Conservation (phyloP, 2,113 vertebrate genomes). For the Colistium nudipinnis region DNA sequence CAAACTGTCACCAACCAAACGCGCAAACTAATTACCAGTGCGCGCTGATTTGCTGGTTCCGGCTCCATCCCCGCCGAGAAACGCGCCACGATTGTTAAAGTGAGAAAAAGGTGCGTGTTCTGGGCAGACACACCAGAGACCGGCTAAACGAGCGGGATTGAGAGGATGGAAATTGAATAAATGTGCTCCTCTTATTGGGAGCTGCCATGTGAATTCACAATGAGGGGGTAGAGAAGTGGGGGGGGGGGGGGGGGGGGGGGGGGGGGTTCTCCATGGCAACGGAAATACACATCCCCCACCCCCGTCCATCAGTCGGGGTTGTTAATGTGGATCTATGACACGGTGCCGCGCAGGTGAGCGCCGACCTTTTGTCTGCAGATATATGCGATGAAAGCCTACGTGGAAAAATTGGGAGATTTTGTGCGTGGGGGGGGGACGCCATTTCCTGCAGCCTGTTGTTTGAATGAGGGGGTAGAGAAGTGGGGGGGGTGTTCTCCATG, state of each 20-base stretch:
- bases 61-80: slow-evolving; percentile 52
- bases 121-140: slow-evolving; percentile 58
- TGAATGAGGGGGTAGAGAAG: too few relatives aligned
- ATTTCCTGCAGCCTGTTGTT: slow-evolving; percentile 17
- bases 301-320: slow-evolving; percentile 43
- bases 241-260: too few relatives aligned
- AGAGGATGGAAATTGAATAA: slow-evolving; percentile 76
- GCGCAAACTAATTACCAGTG: slow-evolving; percentile 72
- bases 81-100: slow-evolving; percentile 66
- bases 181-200: slow-evolving; percentile 57
- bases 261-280: slow-evolving; percentile 45
- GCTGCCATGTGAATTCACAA: slow-evolving; percentile 65
- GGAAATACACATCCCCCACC: slow-evolving; percentile 40
- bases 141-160: slow-evolving; percentile 61
- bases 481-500: slow-evolving; percentile 41
- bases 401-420: slow-evolving; percentile 29
- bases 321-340: slow-evolving; percentile 62
- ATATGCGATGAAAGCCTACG: slow-evolving; percentile 36
- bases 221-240: too few relatives aligned
- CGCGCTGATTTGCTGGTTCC: slow-evolving; percentile 76
- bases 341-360: slow-evolving; percentile 1
- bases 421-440: too few relatives aligned
- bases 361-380: slow-evolving; percentile 65
- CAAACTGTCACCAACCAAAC: slow-evolving; percentile 69
- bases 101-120: slow-evolving; percentile 74